A percentile compares a stretch with the other conserved stretches of the same genome.
Evolutionary conservation across 2,888 invertebrate genomes (phyloP).

Genomic region (Cerastis leucographa): DNA sequence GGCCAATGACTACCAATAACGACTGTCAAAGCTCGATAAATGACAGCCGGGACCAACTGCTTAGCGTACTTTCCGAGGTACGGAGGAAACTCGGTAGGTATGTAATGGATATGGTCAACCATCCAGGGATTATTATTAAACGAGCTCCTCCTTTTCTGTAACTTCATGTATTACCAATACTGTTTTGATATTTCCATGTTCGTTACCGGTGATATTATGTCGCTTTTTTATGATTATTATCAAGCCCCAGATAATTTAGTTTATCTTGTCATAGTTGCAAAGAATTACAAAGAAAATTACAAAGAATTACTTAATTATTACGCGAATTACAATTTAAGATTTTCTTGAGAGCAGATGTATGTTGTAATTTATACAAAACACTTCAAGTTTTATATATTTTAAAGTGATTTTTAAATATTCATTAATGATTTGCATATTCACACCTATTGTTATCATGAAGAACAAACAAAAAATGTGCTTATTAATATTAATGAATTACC

Average conservation of each 20-base stretch:
- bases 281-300: no score
- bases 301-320: no score
- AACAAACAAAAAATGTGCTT: background rate
- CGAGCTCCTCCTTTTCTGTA: background rate
- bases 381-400: background rate
- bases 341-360: no score
- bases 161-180: background rate
- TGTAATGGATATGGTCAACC: background rate
- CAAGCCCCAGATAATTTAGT: background rate
- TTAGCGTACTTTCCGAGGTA: no score
- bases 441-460: constrained; percentile 36
- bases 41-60: no score
- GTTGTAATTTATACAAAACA: constrained; percentile 5
- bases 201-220: background rate
- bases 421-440: constrained; percentile 35
- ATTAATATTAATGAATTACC: constrained; percentile 35
- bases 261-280: background rate
- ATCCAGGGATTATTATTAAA: background rate
- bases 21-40: no score
- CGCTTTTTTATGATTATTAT: background rate
- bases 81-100: background rate
- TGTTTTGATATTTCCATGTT: background rate
- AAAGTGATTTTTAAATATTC: constrained; percentile 4
- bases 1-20: background rate
- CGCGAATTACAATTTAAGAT: no score